A percentile compares a stretch with the other conserved stretches of the same genome.
Conservation (phyloP, 1,140 invertebrate species). For the Cyclina sinensis region DNA sequence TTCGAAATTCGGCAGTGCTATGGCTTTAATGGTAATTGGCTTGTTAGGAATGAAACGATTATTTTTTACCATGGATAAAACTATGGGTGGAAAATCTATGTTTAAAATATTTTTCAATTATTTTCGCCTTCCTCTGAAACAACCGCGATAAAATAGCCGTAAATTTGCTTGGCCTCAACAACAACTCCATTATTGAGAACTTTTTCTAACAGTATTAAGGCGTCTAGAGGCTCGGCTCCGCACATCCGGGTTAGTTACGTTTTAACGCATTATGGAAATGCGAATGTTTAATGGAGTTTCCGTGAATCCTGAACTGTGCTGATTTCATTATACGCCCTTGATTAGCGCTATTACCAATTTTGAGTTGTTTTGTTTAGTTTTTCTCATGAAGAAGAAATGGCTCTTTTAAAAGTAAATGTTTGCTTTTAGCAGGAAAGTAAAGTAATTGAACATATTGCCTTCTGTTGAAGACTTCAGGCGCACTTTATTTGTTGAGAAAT, state of each 20-base stretch:
- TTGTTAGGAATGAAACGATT: too few species aligned
- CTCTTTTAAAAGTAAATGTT: background rate
- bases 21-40: too few species aligned
- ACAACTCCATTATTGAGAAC: constrained; percentile 27
- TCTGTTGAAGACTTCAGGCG: background rate
- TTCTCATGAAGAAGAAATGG: background rate
- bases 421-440: background rate
- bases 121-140: background rate
- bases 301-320: background rate
- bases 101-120: background rate
- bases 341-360: background rate
- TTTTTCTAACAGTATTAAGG: constrained; percentile 43
- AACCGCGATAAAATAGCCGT: background rate
- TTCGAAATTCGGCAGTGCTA: too few species aligned
- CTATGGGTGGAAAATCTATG: too few species aligned
- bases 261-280: constrained; percentile 29
- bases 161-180: background rate
- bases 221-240: background rate
- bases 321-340: background rate
- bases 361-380: background rate
- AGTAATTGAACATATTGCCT: background rate
- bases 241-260: constrained; percentile 12
- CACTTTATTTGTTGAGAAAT: too few species aligned
- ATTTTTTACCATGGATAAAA: too few species aligned
- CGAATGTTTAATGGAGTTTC: constrained; percentile 32